phyloP scores from a whole-genome alignment of 2,113 vertebrate genomes.

The Athene noctua region DNA sequence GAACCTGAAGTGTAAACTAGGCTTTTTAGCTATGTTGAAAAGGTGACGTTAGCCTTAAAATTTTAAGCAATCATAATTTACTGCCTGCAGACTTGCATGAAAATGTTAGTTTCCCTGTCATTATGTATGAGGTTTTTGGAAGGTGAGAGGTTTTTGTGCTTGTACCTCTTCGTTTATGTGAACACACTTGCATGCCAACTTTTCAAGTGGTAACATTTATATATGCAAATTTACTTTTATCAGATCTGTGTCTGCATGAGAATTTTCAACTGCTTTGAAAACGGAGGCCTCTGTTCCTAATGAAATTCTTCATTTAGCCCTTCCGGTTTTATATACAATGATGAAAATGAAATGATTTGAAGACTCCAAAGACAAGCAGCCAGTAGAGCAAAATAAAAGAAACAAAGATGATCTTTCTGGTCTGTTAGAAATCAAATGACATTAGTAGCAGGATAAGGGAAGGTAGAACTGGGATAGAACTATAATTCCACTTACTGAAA shows the following conservation, averaged over 20 bases:
- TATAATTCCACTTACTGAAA: not conserved
- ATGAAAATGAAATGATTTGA: not conserved
- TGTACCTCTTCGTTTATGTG: not conserved
- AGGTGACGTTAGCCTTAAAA: not conserved
- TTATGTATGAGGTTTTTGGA: not conserved
- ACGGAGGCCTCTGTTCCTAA: not conserved
- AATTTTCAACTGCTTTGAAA: not conserved
- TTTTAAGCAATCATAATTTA: not conserved
- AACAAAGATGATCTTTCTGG: not conserved
- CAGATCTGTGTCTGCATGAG: not conserved
- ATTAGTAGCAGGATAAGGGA: not conserved
- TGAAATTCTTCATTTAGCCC: not conserved
- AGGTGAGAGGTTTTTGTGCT: not conserved
- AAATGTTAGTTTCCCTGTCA: not conserved
- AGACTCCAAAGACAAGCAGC: not conserved
- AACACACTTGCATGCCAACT: not conserved
- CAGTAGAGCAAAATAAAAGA: not conserved
- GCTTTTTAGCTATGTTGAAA: not conserved
- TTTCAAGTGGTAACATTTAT: not conserved
- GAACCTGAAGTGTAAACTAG: not conserved
- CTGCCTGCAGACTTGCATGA: not conserved
- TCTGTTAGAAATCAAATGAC: not conserved
- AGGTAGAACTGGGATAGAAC: not conserved
- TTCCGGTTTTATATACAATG: not conserved
- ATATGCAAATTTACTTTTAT: not conserved